A percentile compares a stretch with the other conserved stretches of the same genome.
Conservation (phyloP, 2,888 invertebrate species). For the Onthophagus sagittarius region DNA sequence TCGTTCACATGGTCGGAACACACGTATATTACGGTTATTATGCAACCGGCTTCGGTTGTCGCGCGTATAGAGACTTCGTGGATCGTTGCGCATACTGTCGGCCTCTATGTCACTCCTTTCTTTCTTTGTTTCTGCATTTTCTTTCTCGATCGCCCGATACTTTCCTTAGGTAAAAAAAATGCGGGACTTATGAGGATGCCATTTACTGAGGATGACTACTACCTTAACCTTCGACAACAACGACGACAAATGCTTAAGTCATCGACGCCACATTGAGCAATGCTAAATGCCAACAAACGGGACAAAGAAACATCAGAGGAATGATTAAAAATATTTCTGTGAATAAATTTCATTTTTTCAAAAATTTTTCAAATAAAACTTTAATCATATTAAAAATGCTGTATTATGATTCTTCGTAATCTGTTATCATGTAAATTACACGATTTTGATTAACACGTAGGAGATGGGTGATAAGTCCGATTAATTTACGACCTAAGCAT, state of each 20-base stretch:
- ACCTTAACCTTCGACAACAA: conserved; percentile 12
- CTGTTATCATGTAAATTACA: too few species aligned
- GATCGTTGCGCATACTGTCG: background rate
- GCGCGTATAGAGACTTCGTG: background rate
- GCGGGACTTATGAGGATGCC: background rate
- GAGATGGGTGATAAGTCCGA: too few species aligned
- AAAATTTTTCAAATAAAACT: too few species aligned
- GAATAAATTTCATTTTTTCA: background rate
- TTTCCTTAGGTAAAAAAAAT: background rate
- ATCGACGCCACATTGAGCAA: background rate
- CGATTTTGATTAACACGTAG: too few species aligned
- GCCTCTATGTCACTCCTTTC: background rate
- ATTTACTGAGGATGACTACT: background rate
- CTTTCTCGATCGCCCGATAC: background rate
- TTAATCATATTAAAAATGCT: too few species aligned
- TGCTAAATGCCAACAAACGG: background rate
- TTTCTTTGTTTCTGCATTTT: background rate
- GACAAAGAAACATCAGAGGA: conserved; percentile 1
- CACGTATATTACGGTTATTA: background rate
- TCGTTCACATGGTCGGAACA: background rate
- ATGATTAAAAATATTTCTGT: background rate
- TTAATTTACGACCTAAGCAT: too few species aligned
- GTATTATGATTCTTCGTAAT: too few species aligned
- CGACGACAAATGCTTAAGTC: conserved; percentile 3
- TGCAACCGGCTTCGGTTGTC: background rate